Conservation (phyloP, 92 coral and sea anemone species). For the Scolanthus callimorphus region DNA sequence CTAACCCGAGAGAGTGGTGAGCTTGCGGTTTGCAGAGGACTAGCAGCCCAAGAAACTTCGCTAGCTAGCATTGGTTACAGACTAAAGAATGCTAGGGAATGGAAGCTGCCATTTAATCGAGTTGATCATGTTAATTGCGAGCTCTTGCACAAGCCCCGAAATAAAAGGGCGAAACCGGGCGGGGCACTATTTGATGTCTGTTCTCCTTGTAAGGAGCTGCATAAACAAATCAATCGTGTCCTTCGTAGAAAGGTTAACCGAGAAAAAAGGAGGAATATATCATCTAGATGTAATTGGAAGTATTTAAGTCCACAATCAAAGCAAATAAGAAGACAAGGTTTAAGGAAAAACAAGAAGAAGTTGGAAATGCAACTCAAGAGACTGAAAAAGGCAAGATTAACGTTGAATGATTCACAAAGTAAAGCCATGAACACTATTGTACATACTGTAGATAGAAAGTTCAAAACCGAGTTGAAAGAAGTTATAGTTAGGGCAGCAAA, state of each 20-base stretch:
- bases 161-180: background rate
- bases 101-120: too few relatives aligned
- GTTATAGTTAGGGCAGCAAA: background rate
- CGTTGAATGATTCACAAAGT: background rate
- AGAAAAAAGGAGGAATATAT: too few relatives aligned
- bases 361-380: background rate
- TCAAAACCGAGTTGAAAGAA: background rate
- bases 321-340: background rate
- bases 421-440: background rate
- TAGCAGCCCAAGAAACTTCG: background rate
- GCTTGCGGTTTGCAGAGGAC: background rate
- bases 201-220: background rate
- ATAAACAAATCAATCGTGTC: background rate
- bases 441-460: background rate
- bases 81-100: too few relatives aligned
- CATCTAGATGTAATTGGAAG: background rate
- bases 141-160: background rate
- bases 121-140: background rate
- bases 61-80: too few relatives aligned
- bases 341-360: background rate
- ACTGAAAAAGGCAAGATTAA: background rate
- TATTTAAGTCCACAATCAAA: background rate
- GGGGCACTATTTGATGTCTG: background rate
- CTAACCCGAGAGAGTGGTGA: background rate
- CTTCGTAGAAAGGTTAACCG: background rate